Percentiles rank a stretch among this genome's conserved stretches.
Conservation (phyloP, 2,888 invertebrate species). For the Morinoia aosen region DNA sequence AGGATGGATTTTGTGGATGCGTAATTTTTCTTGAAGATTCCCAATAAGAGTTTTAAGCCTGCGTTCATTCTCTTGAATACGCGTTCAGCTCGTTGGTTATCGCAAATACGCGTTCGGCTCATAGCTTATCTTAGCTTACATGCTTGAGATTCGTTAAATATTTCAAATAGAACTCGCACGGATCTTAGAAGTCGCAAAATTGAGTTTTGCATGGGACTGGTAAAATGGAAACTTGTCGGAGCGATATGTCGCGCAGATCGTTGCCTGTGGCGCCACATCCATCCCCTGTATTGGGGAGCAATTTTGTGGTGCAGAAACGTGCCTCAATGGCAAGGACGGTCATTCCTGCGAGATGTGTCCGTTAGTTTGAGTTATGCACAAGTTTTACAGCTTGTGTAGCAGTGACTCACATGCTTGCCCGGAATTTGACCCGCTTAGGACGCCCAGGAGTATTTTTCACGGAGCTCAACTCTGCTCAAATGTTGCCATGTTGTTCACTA, state of each 20-base stretch:
- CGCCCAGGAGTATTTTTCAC: background rate
- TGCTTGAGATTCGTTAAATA: no score
- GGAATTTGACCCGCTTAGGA: background rate
- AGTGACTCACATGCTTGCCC: background rate
- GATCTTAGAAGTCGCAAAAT: background rate
- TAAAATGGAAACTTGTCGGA: no score
- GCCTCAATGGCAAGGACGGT: no score
- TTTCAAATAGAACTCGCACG: background rate
- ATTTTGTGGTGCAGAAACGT: no score
- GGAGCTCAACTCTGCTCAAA: background rate
- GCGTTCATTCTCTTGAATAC: background rate
- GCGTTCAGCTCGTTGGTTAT: background rate
- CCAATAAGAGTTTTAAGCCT: background rate
- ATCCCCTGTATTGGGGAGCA: no score
- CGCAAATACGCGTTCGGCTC: background rate
- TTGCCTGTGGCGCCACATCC: background rate
- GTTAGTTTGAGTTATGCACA: no score
- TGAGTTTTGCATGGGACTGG: no score
- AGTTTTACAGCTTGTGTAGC: background rate
- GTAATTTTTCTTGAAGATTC: background rate
- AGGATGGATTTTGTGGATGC: background rate
- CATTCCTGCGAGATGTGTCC: no score
- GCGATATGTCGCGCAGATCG: background rate
- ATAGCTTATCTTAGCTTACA: no score
- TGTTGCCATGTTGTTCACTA: background rate